Conservation (phyloP, 2,888 invertebrate species). For the Trichacis sp. region DNA sequence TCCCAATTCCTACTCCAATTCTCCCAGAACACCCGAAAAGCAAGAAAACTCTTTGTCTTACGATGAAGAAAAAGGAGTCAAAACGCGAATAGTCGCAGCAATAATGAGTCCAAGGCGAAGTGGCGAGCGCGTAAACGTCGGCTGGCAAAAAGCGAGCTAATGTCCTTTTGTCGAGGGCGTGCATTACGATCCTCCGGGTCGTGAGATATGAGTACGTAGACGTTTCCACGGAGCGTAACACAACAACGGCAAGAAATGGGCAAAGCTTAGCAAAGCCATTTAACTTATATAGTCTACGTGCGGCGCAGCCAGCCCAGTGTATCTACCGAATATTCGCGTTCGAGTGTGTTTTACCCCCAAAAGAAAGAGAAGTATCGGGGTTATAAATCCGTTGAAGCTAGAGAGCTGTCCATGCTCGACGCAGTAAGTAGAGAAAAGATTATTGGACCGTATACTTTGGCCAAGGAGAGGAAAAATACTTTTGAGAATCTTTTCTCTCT, state of each 20-base stretch:
- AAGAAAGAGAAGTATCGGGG: conserved; percentile 44
- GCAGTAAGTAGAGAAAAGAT: conserved; percentile 44
- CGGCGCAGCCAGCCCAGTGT: conserved; percentile 18
- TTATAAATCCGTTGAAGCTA: conserved; percentile 45
- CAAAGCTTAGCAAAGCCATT: conserved; percentile 43
- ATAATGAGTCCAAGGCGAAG: background rate
- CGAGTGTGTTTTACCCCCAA: conserved; percentile 41
- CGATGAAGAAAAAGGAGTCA: background rate
- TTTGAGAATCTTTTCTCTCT: conserved; percentile 11
- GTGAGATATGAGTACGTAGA: conserved; percentile 43
- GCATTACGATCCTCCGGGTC: conserved; percentile 24
- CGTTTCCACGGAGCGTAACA: conserved; percentile 42
- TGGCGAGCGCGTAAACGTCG: background rate
- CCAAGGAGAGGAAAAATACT: conserved; percentile 32
- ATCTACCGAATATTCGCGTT: conserved; percentile 32
- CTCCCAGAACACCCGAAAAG: no score
- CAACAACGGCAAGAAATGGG: conserved; percentile 43
- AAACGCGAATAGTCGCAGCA: background rate
- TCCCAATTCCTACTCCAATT: no score
- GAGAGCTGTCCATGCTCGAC: conserved; percentile 41
- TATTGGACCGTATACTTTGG: conserved; percentile 45
- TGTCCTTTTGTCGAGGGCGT: conserved; percentile 29
- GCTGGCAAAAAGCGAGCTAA: conserved; percentile 20
- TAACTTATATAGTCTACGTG: conserved; percentile 40
- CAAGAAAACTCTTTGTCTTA: no score